phyloP scores from a whole-genome alignment of 2,113 vertebrate species.

The Capricornis sumatraensis region DNA sequence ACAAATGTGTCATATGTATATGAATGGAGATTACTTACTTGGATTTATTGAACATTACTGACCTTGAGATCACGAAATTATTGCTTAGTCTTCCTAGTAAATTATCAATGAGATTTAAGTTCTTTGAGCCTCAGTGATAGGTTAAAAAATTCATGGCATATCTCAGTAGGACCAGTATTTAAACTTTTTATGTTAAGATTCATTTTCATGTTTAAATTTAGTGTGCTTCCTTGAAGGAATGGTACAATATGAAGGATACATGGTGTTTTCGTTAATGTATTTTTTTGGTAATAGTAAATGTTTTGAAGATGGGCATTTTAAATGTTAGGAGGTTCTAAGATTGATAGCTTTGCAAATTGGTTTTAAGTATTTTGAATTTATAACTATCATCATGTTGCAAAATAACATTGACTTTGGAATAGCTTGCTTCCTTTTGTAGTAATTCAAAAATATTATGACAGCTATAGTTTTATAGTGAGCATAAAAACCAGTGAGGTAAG shows the following conservation, averaged over 20 bases:
- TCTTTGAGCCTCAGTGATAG: neutral
- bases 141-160: neutral
- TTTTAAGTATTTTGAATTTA: constrained; percentile 83
- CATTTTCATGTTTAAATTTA: constrained; percentile 10
- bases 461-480: constrained; percentile 81
- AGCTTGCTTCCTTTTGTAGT: constrained; percentile 80
- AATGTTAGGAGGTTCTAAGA: constrained; percentile 71
- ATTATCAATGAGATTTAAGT: constrained; percentile 33
- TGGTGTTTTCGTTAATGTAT: constrained; percentile 25
- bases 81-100: neutral
- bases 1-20: neutral
- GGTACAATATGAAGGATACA: neutral
- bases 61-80: neutral
- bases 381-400: constrained; percentile 80
- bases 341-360: constrained; percentile 75
- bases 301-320: constrained; percentile 65
- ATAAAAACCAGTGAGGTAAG: constrained; percentile 84
- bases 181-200: constrained; percentile 19
- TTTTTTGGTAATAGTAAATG: constrained; percentile 21
- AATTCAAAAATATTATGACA: constrained; percentile 84
- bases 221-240: constrained; percentile 12
- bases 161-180: constrained; percentile 20
- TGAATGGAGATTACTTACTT: neutral
- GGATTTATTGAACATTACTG: constrained; percentile 1
- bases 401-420: constrained; percentile 83